phyloP scores from a whole-genome alignment of 2,888 invertebrate species.

The Zonitis immaculata region DNA sequence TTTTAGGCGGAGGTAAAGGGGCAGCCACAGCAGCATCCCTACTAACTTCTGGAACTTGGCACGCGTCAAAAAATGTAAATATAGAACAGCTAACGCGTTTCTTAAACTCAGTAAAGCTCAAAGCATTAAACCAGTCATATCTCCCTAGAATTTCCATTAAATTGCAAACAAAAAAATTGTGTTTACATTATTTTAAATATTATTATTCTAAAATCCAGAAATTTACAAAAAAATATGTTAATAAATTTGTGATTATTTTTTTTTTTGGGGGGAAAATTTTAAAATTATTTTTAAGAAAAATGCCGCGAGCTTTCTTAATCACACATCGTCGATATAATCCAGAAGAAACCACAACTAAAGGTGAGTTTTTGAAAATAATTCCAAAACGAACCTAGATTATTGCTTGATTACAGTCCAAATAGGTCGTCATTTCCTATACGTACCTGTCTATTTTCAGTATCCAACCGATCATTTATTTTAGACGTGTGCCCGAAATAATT shows the following conservation, averaged over 20 bases:
- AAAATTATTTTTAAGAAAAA: conserved; percentile 39
- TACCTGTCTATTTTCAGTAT: conserved; percentile 5
- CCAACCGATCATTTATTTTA: neutral
- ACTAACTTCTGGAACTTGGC: conserved; percentile 47
- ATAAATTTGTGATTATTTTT: neutral
- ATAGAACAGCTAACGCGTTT: conserved; percentile 48
- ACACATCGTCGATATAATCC: conserved; percentile 57
- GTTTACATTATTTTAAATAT: too few species aligned
- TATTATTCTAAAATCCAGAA: too few species aligned
- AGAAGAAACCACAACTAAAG: conserved; percentile 45
- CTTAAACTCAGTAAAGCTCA: conserved; percentile 42
- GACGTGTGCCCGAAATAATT: neutral
- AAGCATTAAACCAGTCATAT: conserved; percentile 27
- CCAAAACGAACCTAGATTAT: too few species aligned
- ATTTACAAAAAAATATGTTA: too few species aligned
- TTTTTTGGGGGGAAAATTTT: conserved; percentile 4
- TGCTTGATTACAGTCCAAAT: too few species aligned
- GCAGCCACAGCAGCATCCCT: conserved; percentile 23
- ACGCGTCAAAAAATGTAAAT: conserved; percentile 49
- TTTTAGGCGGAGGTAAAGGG: conserved; percentile 7
- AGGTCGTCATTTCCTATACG: conserved; percentile 1
- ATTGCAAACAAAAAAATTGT: too few species aligned
- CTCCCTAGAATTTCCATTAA: too few species aligned
- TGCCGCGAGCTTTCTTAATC: conserved; percentile 63
- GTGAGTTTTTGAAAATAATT: conserved; percentile 32